phyloP scores from a whole-genome alignment of 1,140 invertebrate genomes.

The Augochlora pura region DNA sequence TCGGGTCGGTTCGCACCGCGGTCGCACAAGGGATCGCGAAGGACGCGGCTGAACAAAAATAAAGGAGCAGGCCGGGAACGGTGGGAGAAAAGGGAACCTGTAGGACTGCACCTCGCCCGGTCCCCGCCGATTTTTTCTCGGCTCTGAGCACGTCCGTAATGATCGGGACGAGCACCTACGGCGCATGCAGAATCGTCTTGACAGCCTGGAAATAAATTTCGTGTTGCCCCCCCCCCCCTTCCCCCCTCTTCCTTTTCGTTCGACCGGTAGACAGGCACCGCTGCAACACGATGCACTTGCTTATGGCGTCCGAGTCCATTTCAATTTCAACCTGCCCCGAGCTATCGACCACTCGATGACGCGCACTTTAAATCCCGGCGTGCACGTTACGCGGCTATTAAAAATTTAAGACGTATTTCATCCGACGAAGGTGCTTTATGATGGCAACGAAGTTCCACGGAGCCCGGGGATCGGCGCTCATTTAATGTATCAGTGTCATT shows the following conservation, averaged over 20 bases:
- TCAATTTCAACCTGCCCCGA: constrained; percentile 2
- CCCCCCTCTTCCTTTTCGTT: no score
- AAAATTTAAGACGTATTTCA: background rate
- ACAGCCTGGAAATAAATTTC: constrained; percentile 69
- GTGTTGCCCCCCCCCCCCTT: constrained; percentile 10
- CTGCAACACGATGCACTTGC: background rate
- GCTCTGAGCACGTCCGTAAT: constrained; percentile 50
- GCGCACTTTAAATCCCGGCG: background rate
- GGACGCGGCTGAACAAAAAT: constrained; percentile 9
- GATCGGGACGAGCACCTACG: constrained; percentile 58
- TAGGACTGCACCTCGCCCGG: background rate
- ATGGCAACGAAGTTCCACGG: no score
- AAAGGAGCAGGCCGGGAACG: background rate
- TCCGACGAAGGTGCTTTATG: no score
- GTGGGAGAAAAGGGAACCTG: constrained; percentile 21
- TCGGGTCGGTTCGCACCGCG: constrained; percentile 42
- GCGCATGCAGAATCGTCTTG: constrained; percentile 65
- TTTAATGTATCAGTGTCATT: no score
- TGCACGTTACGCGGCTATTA: background rate
- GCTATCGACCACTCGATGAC: background rate
- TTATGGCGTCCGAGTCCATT: constrained; percentile 8
- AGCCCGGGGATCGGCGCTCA: no score
- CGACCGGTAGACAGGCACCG: background rate
- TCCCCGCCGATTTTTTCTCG: constrained; percentile 36
- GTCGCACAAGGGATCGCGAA: constrained; percentile 31